Percentiles rank a stretch among this genome's conserved stretches.
Evolutionary conservation across 2,113 vertebrate species (phyloP).

Genomic region (Oreocharis arfaki): DNA sequence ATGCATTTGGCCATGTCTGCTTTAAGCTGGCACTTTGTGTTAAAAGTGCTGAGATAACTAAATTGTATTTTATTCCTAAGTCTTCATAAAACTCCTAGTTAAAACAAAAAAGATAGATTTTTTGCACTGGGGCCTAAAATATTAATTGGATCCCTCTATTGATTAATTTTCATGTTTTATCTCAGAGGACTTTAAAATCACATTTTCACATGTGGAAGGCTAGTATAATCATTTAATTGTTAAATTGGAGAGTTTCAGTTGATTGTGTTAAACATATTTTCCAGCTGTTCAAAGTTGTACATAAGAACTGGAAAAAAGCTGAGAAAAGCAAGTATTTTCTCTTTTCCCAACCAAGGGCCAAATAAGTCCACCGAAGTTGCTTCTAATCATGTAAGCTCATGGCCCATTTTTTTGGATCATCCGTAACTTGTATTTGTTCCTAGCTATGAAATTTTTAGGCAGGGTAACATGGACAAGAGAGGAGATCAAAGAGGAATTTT

Average conservation of each 20-base stretch:
- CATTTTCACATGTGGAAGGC: background rate
- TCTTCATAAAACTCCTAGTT: background rate
- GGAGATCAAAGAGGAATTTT: background rate
- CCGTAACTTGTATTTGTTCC: background rate
- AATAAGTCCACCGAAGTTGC: background rate
- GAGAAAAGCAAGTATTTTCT: background rate
- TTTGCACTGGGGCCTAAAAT: background rate
- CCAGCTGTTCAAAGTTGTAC: background rate
- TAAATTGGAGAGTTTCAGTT: background rate
- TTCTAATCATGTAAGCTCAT: background rate
- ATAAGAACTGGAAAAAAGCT: background rate
- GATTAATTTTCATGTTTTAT: background rate
- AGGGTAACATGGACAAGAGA: background rate
- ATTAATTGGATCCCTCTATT: background rate
- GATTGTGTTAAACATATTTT: background rate
- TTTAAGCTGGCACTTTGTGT: background rate
- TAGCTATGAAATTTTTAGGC: background rate
- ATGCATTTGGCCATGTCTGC: background rate
- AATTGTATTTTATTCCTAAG: background rate
- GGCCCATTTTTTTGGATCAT: background rate
- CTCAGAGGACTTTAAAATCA: background rate
- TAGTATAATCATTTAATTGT: background rate
- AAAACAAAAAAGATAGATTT: background rate
- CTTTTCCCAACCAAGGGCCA: background rate
- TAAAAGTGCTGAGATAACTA: background rate